Evolutionary conservation across 2,113 vertebrate species (phyloP).

Genomic region (Amphiprion ocellaris): DNA sequence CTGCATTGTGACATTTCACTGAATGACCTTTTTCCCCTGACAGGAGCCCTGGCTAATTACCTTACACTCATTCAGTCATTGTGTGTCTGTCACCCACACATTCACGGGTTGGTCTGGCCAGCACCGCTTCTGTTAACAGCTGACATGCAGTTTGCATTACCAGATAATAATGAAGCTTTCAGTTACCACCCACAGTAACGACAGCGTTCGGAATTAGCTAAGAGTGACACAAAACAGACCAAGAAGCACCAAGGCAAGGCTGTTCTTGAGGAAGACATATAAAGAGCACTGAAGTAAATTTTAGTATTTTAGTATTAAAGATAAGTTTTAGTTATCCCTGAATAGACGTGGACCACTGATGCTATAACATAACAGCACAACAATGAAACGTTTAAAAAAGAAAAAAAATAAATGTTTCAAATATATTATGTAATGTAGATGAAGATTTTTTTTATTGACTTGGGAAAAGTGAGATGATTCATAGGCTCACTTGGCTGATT

Average conservation of each 20-base stretch:
- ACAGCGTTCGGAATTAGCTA: background rate
- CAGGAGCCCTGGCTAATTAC: constrained; percentile 64
- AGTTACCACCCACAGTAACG: constrained; percentile 12
- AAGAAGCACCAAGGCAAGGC: background rate
- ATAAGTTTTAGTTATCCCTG: background rate
- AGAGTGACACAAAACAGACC: background rate
- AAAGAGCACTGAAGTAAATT: background rate
- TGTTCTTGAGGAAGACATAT: background rate
- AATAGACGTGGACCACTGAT: background rate
- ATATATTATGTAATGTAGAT: constrained; percentile 39
- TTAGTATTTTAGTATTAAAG: background rate
- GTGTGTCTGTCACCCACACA: constrained; percentile 57
- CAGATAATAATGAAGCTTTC: constrained; percentile 8
- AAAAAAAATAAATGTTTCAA: constrained; percentile 12
- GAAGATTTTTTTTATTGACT: constrained; percentile 64
- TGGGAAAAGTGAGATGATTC: constrained; percentile 70
- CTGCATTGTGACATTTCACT: constrained; percentile 71
- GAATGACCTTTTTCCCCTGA: constrained; percentile 60
- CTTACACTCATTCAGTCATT: constrained; percentile 65
- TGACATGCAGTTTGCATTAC: constrained; percentile 41
- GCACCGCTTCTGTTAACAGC: constrained; percentile 27
- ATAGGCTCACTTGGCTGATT: constrained; percentile 69
- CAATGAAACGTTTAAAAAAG: constrained; percentile 3
- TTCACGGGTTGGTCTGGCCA: constrained; percentile 24
- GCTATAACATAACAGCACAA: constrained; percentile 10